Evolutionary conservation across 23 tunicate genomes (phyloP).

Genomic region (Trididemnum clinides): DNA sequence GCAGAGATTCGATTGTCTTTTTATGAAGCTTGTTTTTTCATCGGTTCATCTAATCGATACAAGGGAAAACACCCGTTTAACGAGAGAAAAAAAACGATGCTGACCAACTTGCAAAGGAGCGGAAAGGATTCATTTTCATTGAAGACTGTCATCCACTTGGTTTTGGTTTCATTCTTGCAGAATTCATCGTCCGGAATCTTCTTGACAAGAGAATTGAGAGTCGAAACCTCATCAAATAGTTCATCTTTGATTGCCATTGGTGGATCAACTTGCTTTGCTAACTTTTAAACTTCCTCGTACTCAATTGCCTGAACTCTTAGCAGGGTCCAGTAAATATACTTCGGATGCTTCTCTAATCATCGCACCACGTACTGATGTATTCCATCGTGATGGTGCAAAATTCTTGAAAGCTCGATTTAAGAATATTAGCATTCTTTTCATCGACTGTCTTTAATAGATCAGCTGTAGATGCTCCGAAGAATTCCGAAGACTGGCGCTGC

Average conservation of each 20-base stretch:
- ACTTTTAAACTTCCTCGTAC: conserved; percentile 49
- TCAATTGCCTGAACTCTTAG: conserved; percentile 39
- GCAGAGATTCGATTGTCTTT: no score
- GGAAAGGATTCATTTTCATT: no score
- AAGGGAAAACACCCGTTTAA: no score
- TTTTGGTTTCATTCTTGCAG: no score
- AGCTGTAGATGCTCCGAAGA: conserved; percentile 62
- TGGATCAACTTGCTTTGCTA: conserved; percentile 67
- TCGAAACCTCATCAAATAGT: conserved; percentile 59
- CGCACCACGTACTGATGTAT: conserved; percentile 61
- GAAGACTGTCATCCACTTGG: no score
- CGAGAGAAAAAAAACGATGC: no score
- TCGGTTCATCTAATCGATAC: no score
- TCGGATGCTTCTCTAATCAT: conserved; percentile 55
- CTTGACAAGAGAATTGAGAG: conserved; percentile 60
- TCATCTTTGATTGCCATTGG: conserved; percentile 59
- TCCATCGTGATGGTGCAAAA: conserved; percentile 44
- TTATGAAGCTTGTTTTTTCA: no score
- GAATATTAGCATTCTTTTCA: conserved; percentile 60
- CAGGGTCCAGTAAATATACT: conserved; percentile 50
- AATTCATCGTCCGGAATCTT: conserved; percentile 49
- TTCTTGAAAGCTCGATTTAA: conserved; percentile 45
- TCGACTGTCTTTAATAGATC: conserved; percentile 58
- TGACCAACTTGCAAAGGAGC: no score
- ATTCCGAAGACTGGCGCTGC: conserved; percentile 56